Base-by-base conservation (phyloP, 2,113 vertebrate genomes). In the Pelusios castaneus region DNA sequence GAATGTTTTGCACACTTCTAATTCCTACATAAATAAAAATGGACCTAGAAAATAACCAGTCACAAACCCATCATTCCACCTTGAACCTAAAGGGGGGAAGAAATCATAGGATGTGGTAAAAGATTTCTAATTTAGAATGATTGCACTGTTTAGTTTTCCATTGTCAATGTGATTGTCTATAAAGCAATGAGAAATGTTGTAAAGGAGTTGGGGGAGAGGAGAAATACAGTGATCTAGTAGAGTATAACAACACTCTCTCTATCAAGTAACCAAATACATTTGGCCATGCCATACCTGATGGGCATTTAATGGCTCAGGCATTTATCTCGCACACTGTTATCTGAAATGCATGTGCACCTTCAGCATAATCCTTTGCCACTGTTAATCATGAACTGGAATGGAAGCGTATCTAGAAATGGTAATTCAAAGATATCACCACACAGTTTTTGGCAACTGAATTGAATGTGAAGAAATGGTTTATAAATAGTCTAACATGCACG, bases 251-350 rank as follows among this genome's bases (percentile, higher is more conserved):
- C 97, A 95, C 84, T 60, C 94, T 92, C 95, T 58, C 89, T 94
- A 95, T 93, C 95, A 87, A 89, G 94, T 94, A 89, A 94, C 92
- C 95, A 96, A 97, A 95, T 94, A 89, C 92, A 94, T 92, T 86
- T 77, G 90, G 92, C 89, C 91, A 80, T 84, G 81, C 96, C 96
- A 82, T 88, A 97, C 93, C 97, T 97, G 95, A 96, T 97, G 97
- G 96, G 96, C 96, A 97, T 95, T 97, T 98, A 88, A 92, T 10
- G 93, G 96, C 96, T 97, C 96, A 67, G 17, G 95, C 87, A 93
- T 95, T 47, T 96, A 93, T 91, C 95, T 93, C 22, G 0, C 3
- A 5, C 82, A 80, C 38, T 47, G 47, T 47, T 47, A 87, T 79
- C 12, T 58, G 87, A 63, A 96, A 92, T 84, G 81, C 84, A 86